Evolutionary conservation across 2,888 invertebrate species (phyloP), one percentile per base, ranked within the genome.

Genomic region (Cryptocheilus praepositus): DNA sequence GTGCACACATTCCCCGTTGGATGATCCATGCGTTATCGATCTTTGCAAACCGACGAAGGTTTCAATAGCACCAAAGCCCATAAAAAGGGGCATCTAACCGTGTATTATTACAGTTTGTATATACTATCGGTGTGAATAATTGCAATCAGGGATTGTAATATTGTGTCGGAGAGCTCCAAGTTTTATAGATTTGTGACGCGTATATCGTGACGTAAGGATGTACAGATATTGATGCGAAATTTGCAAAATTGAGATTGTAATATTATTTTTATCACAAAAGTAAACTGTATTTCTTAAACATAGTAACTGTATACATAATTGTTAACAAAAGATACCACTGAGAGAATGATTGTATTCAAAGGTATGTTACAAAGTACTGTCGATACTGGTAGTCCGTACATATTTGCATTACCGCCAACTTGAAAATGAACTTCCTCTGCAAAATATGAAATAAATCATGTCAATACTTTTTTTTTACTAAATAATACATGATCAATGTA

Each of bases 31-130:
- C 69, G 91, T 94, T 44, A 90, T 97, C 49, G 96, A 96, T 84
- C 90, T 97, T 16, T 96, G 96, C 85, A 94, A 95, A 81, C 95
- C 96, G 0, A 95, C 96, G 1, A 94, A 95, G 85, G 94, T 97
- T 61, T 93, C 95, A 45, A 95, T 97, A 64, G 94, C 95, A 2
- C 97, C 97, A 0, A 97, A 96, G 88, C 95, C 96, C 1, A 94
- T 96, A 60, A 95, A 96, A 85, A 92, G 95, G 71, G 95, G 95
- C 52, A 93, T 95, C 82, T 93, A 89, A 90, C 65, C 73, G 45
- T n/a, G 3, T 25, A 1, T 36, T 36, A 36, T 36, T 36, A 8
- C 7, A 8, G 36, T 36, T 7, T 36, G 8, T 36, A 11, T 36
- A 36, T 11, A 5, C 13, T 36, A 11, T 11, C 8, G 8, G 36